Evolutionary conservation across 37 sponge, comb jelly and placozoan species (phyloP).

Genomic region (Mnemiopsis leidyi): DNA sequence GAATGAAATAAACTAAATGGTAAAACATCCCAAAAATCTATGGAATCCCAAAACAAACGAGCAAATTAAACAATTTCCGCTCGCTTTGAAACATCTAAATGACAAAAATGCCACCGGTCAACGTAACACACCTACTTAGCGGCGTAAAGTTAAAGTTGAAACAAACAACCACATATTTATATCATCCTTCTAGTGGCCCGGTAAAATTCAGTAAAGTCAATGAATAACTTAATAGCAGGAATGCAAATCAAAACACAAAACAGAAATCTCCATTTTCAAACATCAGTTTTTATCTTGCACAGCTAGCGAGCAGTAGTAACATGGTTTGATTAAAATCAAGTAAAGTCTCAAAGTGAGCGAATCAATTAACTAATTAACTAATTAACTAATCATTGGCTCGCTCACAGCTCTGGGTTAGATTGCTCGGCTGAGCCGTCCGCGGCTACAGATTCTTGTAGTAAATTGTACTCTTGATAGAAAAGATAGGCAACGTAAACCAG

Average conservation of each 20-base stretch:
- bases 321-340: not conserved
- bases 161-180: too few species aligned
- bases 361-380: not conserved
- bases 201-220: too few species aligned
- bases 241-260: not conserved
- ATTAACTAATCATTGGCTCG: not conserved
- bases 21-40: too few species aligned
- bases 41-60: too few species aligned
- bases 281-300: not conserved
- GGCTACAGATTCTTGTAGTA: not conserved
- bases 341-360: not conserved
- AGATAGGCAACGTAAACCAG: not conserved
- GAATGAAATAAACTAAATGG: too few species aligned
- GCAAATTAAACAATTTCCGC: too few species aligned
- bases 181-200: too few species aligned
- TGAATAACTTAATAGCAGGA: not conserved
- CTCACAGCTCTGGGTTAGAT: not conserved
- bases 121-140: not conserved
- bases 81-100: too few species aligned
- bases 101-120: not conserved
- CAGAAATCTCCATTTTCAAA: not conserved
- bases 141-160: not conserved
- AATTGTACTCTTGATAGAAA: conserved; percentile 26
- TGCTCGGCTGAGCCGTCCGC: not conserved
- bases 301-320: not conserved